Percentiles rank a stretch among this genome's conserved stretches.
Evolutionary conservation across 2,797 vertebrate species (phyloP).

Genomic region (Petrocephalus schoutedeni): DNA sequence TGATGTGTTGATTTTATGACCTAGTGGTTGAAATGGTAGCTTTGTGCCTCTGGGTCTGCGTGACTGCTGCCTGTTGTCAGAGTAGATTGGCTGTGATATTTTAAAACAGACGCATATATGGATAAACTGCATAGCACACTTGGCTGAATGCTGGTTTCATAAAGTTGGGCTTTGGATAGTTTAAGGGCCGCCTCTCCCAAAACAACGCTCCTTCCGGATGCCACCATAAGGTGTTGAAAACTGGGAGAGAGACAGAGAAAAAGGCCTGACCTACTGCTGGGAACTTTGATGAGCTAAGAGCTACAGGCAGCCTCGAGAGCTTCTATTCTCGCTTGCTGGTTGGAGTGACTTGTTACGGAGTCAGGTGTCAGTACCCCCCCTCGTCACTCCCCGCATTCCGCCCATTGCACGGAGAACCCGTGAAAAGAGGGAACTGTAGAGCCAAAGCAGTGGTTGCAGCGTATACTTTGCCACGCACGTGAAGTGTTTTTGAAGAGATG

Average conservation of each 20-base stretch:
- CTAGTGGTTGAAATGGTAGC: background rate
- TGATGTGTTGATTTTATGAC: background rate
- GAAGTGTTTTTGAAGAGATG: conserved; percentile 34
- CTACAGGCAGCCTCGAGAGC: background rate
- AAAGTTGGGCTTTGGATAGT: background rate
- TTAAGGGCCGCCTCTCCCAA: background rate
- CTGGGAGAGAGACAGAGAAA: background rate
- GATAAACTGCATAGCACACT: background rate
- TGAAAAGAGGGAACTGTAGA: background rate
- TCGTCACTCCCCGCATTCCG: background rate
- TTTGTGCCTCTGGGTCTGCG: background rate
- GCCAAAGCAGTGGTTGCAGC: background rate
- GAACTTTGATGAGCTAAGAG: conserved; percentile 9
- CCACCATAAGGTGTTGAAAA: background rate
- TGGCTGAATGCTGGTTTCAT: background rate
- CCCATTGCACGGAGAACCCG: background rate
- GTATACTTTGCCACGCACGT: conserved; percentile 17
- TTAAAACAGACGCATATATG: background rate
- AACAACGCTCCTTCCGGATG: no score
- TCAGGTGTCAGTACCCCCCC: background rate
- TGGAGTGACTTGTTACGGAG: conserved; percentile 20
- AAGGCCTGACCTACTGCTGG: background rate
- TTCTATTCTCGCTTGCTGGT: conserved; percentile 3
- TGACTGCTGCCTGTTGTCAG: background rate
- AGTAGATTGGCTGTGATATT: background rate